Evolutionary conservation across 2,113 vertebrate genomes (phyloP), one percentile per base, ranked within the genome.

Genomic region (Tylochromis polylepis): DNA sequence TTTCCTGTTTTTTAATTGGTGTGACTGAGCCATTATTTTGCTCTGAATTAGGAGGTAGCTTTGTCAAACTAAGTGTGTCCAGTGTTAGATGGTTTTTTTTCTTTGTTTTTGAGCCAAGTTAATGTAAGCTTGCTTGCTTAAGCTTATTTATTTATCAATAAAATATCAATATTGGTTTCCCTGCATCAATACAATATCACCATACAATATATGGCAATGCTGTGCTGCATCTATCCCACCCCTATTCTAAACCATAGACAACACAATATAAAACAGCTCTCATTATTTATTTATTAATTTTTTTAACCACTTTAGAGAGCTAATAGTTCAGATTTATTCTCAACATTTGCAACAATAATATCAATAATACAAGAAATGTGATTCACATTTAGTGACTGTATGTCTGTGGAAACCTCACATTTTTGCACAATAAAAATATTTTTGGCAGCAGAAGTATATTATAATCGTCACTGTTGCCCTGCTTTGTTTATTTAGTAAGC

Each of bases 401-500:
- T 77, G 16, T 51, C 43, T 51, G 4, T 51, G 41, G 41, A 75
- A 49, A 72, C 3, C 6, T 27, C 43, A 20, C 24, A 29, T 49
- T 75, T 51, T 75, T 49, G n/a, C 57, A 65, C 18, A 53, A 14
- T 51, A 43, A 43, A 22, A 56, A 43, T 55, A 6, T 0, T 86
- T 89, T 72, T 4, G 70, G 75, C 53, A 55, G 10, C 34, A 79
- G 18, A 7, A 5, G 49, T 34, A 49, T 31, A 62, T 85, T 20
- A n/a, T 31, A 43, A 51, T 82, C 27, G 11, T 41, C 10, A 62
- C 10, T 0, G 1, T 11, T 34, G 18, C 53, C 14, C 0, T 49
- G 79, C 93, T 88, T 87, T n/a, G 58, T 55, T 81, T 53, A 7
- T 82, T 20, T 90, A 99, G 98, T 91, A 95, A 95, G 89, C 95